phyloP scores from a whole-genome alignment of 2,113 vertebrate genomes.

The Hystrix cristata region DNA sequence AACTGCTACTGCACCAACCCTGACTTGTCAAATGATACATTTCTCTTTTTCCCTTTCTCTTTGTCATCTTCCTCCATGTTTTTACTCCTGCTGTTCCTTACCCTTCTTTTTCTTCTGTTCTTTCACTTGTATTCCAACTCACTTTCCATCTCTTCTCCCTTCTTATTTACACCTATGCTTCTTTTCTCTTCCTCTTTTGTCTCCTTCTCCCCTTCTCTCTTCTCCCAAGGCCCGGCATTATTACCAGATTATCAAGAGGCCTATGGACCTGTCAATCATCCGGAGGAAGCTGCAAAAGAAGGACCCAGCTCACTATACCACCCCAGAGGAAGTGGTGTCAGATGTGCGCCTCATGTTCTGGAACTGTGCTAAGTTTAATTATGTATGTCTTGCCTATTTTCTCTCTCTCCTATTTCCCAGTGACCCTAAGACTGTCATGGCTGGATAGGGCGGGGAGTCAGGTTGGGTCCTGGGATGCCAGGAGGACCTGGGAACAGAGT shows the following conservation, averaged over 20 bases:
- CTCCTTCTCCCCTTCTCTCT: neutral
- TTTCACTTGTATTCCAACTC: neutral
- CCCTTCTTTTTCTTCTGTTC: neutral
- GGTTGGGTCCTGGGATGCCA: neutral
- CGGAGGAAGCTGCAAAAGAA: slow-evolving; percentile 93
- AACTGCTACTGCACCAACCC: neutral
- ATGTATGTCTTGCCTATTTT: slow-evolving; percentile 90
- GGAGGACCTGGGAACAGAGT: neutral
- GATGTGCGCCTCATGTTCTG: slow-evolving; percentile 98
- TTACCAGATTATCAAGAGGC: slow-evolving; percentile 99
- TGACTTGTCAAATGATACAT: neutral
- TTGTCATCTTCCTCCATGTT: neutral
- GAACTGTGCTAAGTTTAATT: slow-evolving; percentile 99
- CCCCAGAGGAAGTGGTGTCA: slow-evolving; percentile 93
- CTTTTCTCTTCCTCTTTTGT: neutral
- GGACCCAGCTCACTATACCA: slow-evolving; percentile 91
- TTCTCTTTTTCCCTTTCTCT: neutral
- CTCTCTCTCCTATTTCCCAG: slow-evolving; percentile 83
- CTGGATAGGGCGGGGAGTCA: neutral
- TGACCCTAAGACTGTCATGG: neutral
- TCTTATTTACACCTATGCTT: neutral
- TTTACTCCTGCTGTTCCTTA: neutral
- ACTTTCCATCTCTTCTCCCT: neutral
- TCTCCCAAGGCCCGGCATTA: slow-evolving; percentile 95
- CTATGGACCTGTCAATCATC: slow-evolving; percentile 98